These are phyloP conservation scores for Scatophagus argus DNA, from an alignment of 2,113 vertebrate species.

Conservation along the genomic window DNA sequence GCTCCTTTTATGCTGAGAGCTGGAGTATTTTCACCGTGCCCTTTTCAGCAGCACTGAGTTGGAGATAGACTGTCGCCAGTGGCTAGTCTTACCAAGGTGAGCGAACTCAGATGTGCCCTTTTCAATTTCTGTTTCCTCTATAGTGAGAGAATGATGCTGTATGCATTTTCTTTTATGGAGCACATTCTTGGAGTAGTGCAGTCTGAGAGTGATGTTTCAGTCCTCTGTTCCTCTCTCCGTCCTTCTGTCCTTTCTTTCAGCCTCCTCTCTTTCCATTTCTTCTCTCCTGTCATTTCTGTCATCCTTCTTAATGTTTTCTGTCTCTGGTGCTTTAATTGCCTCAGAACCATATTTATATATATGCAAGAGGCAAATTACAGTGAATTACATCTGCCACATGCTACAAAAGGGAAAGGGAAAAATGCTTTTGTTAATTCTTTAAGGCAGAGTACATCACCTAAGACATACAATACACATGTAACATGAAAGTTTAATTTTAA, in stretches of 20 bases:
- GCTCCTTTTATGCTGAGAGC: slow-evolving; percentile 81
- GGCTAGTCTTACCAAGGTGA: slow-evolving; percentile 79
- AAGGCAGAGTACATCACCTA: slow-evolving; percentile 22
- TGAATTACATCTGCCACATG: slow-evolving; percentile 26
- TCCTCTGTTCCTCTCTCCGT: neutral
- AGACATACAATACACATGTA: neutral
- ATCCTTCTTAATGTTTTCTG: slow-evolving; percentile 23
- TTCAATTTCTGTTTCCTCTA: slow-evolving; percentile 78
- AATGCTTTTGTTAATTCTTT: neutral
- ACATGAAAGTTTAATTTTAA: neutral
- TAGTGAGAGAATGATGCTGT: slow-evolving; percentile 67
- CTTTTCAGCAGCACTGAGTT: slow-evolving; percentile 77
- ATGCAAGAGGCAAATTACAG: slow-evolving; percentile 34
- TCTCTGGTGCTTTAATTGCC: slow-evolving; percentile 35
- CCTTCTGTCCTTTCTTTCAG: slow-evolving; percentile 15
- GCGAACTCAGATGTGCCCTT: slow-evolving; percentile 80
- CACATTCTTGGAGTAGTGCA: slow-evolving; percentile 36
- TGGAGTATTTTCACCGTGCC: slow-evolving; percentile 78
- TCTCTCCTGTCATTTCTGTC: neutral
- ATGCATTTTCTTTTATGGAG: slow-evolving; percentile 72
- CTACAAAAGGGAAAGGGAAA: neutral
- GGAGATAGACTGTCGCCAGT: slow-evolving; percentile 79
- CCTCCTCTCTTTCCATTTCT: slow-evolving; percentile 6
- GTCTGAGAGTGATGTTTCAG: slow-evolving; percentile 37
- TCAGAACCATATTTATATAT: neutral